Base-by-base conservation (phyloP, 1,140 invertebrate species). In the Tetramorium alpestre region DNA sequence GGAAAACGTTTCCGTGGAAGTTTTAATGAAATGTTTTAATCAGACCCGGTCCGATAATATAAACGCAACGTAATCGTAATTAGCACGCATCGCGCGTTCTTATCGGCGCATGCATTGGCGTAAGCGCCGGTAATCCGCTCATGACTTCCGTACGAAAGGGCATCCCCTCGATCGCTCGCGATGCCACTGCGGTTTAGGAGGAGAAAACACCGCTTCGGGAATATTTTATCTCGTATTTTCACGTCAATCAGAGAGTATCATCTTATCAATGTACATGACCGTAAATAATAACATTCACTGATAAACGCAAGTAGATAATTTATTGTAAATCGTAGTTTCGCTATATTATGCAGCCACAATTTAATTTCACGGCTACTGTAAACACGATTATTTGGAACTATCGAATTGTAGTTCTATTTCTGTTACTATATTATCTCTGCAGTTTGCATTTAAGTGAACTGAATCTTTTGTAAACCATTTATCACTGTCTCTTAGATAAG, bases 21-120 rank as follows among this genome's bases (percentile, higher is more conserved):
- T 78, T 65, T 78, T 78, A 85, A 85, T 85, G 70, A 77, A 65
- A 85, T 85, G 73, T 85, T 77, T 85, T 65, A 85, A 85, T 85
- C 82, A 78, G 82, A 28, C 22, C 47, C 47, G 38, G 73, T 28
- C 62, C 73, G 82, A 77, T 85, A 85, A 78, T 85, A 64, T 78
- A 85, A 85, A 78, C 60, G 72, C 82, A 77, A 85, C 73, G 72
- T 85, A 85, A 85, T 77, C 82, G 73, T 65, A 85, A 85, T 85
- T 85, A 85, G 82, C 73, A 64, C 82, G 47, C 75, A 85, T 85
- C 70, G 70, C 69, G 51, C 54, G 64, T 18, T 38, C 70, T 84
- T 84, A 84, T 84, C 81, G 72, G 54, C 41, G 56, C 18, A 49
- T n/a, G 33, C 60, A 77, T 47, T 51, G 49, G 75, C 58, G 73